Evolutionary conservation across 35 echinoderm and acorn worm genomes (phyloP), one percentile per base, ranked within the genome.

Genomic region (Lytechinus variegatus): DNA sequence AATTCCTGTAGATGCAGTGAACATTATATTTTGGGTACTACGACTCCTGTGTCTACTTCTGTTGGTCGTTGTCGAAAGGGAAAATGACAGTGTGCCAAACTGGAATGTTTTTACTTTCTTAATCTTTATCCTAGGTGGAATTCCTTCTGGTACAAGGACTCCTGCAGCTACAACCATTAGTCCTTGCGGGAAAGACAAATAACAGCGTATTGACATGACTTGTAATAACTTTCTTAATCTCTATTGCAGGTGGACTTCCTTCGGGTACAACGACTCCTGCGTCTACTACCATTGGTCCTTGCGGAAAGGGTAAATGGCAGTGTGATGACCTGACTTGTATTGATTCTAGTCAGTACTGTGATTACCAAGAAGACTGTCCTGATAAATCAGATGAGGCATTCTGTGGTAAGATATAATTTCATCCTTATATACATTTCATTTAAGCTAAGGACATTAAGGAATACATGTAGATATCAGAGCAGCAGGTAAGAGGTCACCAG

Each of bases 351-450:
- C 89, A 95, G 3, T 87, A 87, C 72, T 97, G 97, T 94, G 94
- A 97, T 56, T 97, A 94, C 55, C 95, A 94, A 27, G 66, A 72
- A 0, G 95, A 97, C 87, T 97, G 97, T 29, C 13, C 72, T 4
- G 97, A 97, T 86, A 61, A 52, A 0, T 95, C 95, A 0, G 97
- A 97, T 29, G 97, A 97, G 55, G 97, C 95, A 21, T n/a, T 92
- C 24, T 97, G 97, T 94, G 97, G 95, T 96, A 28, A 95, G 95
- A 56, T 55, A 12, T 79, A 8, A 7, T 79, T 79, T 6, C 33
- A 44, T 44, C 33, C 33, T 44, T 2, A 44, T 44, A 44, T 44
- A 44, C 33, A 44, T 44, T 44, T 44, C 33, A 44, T 44, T 44
- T 44, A 44, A 44, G 33, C 33, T 44, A 44, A 44, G 33, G 33